A percentile compares a stretch with the other conserved stretches of the same genome.
These are phyloP conservation scores for Calameuta idolon DNA, from an alignment of 2,888 invertebrate species.

Conservation along the genomic window DNA sequence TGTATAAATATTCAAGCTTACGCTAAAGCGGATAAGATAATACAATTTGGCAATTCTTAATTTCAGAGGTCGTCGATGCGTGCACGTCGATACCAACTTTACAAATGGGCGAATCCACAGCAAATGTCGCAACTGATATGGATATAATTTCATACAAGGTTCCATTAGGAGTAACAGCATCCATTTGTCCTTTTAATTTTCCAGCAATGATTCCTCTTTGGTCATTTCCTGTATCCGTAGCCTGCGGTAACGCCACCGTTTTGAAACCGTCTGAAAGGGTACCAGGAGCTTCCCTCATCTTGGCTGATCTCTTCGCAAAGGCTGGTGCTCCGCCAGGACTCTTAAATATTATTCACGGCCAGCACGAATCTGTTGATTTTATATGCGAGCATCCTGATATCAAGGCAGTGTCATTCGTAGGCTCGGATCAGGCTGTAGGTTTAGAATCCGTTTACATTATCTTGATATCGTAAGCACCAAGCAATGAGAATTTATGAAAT, in stretches of 20 bases:
- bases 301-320: conserved; percentile 92
- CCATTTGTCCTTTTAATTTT: conserved; percentile 98
- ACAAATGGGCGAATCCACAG: conserved; percentile 92
- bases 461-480: background rate
- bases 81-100: conserved; percentile 93
- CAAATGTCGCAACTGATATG: conserved; percentile 93
- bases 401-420: conserved; percentile 97
- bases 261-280: conserved; percentile 98
- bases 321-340: conserved; percentile 97
- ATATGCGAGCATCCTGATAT: conserved; percentile 97
- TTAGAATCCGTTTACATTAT: background rate
- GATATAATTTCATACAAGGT: conserved; percentile 93
- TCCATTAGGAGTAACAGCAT: conserved; percentile 93
- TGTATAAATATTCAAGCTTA: background rate
- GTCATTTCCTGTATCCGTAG: conserved; percentile 88
- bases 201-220: conserved; percentile 99
- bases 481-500: background rate
- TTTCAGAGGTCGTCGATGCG: conserved; percentile 94
- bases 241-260: conserved; percentile 95
- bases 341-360: conserved; percentile 97
- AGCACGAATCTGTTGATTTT: conserved; percentile 95
- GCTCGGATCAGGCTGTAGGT: conserved; percentile 91
- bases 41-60: conserved; percentile 17
- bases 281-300: conserved; percentile 95
- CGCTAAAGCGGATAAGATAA: background rate